Conservation (phyloP, 2,113 vertebrate species). For the Nothocercus nigrocapillus region DNA sequence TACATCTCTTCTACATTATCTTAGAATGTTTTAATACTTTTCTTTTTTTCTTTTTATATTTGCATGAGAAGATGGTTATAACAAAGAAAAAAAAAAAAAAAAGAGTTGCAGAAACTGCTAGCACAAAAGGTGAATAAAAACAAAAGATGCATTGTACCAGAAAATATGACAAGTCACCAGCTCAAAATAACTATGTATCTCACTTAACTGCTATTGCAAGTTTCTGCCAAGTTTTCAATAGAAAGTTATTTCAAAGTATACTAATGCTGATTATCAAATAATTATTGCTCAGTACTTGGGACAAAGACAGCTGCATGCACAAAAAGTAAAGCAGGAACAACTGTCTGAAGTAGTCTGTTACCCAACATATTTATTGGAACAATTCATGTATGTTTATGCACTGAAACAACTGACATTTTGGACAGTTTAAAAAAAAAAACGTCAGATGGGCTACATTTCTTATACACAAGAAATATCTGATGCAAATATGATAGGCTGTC, state of each 20-base stretch:
- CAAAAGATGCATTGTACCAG: not conserved
- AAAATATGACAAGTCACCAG: not conserved
- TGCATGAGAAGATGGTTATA: not conserved
- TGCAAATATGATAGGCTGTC: not conserved
- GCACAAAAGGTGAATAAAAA: not conserved
- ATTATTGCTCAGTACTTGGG: not conserved
- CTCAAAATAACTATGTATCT: not conserved
- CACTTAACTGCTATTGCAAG: not conserved
- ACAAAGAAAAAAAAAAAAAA: not conserved
- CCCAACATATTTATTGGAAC: not conserved
- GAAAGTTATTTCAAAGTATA: not conserved
- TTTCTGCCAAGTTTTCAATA: not conserved
- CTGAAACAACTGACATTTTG: not conserved
- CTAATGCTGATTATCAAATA: not conserved
- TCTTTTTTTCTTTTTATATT: not conserved
- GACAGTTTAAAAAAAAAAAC: not conserved
- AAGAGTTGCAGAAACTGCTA: not conserved
- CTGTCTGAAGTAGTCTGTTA: not conserved
- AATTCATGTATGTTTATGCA: not conserved
- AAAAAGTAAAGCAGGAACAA: not conserved
- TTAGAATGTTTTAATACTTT: not conserved
- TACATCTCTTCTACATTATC: conserved; percentile 13
- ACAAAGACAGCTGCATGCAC: not conserved
- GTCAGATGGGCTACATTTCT: not conserved
- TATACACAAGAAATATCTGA: not conserved